A percentile compares a stretch with the other conserved stretches of the same genome.
Evolutionary conservation across 2,797 vertebrate genomes (phyloP).

Genomic region (Tokudaia muenninki): DNA sequence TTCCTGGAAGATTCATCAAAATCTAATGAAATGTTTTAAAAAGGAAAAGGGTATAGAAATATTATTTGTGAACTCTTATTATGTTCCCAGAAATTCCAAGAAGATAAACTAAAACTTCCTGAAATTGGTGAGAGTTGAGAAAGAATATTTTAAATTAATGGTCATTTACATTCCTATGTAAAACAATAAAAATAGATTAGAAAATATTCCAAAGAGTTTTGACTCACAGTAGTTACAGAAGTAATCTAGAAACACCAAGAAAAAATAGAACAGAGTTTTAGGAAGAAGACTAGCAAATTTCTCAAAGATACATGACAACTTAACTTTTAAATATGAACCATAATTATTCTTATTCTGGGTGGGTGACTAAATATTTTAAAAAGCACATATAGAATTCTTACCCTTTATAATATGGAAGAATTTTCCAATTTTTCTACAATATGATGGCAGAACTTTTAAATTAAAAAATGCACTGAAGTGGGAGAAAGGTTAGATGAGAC

Average conservation of each 20-base stretch:
- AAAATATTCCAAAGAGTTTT: background rate
- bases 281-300: background rate
- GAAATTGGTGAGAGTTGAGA: background rate
- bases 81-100: conserved; percentile 14
- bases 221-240: background rate
- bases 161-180: background rate
- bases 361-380: conserved; percentile 26
- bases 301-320: background rate
- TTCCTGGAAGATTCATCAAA: conserved; percentile 41
- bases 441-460: background rate
- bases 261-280: background rate
- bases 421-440: conserved; percentile 8
- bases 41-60: background rate
- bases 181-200: conserved; percentile 29
- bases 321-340: conserved; percentile 38
- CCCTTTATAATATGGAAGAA: background rate
- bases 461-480: background rate
- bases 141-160: conserved; percentile 46
- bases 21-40: conserved; percentile 21
- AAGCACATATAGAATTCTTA: background rate
- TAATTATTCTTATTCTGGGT: background rate
- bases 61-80: background rate
- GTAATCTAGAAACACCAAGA: background rate
- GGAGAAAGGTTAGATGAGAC: background rate
- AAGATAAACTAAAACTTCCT: conserved; percentile 41